Percentiles rank a stretch among this genome's conserved stretches.
Evolutionary conservation across 1,140 invertebrate genomes (phyloP).

Genomic region (Atta cephalotes): DNA sequence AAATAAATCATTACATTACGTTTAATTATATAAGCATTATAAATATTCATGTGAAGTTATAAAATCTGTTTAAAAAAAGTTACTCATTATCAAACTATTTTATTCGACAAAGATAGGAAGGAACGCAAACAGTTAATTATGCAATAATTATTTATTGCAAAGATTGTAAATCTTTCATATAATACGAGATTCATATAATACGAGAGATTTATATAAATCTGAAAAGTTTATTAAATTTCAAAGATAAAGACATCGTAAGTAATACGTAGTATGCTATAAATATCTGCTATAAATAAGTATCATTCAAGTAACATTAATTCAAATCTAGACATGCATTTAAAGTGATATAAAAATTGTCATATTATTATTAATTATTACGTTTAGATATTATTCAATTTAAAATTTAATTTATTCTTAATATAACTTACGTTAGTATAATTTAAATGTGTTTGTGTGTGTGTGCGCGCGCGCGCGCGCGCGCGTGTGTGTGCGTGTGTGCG

Average conservation of each 20-base stretch:
- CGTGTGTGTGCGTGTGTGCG: no score
- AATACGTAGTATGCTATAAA: not conserved
- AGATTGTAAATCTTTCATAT: not conserved
- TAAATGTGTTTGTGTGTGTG: no score
- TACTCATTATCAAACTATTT: not conserved
- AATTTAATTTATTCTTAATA: not conserved
- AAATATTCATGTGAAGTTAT: not conserved
- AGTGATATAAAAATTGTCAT: not conserved
- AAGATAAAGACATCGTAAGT: not conserved
- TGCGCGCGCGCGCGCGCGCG: no score
- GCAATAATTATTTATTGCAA: not conserved
- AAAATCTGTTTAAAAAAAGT: not conserved
- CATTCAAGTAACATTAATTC: not conserved
- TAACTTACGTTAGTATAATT: not conserved
- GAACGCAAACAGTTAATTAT: not conserved
- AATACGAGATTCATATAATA: not conserved
- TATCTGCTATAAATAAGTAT: not conserved
- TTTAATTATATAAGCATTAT: conserved; percentile 42
- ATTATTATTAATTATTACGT: no score
- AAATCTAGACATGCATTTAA: not conserved
- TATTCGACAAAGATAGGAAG: not conserved
- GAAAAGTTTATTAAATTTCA: conserved; percentile 13
- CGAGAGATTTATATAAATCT: not conserved
- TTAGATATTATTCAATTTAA: not conserved
- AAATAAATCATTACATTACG: conserved; percentile 30